Evolutionary conservation across 2,113 vertebrate genomes (phyloP).

Genomic region (Hipposideros armiger): DNA sequence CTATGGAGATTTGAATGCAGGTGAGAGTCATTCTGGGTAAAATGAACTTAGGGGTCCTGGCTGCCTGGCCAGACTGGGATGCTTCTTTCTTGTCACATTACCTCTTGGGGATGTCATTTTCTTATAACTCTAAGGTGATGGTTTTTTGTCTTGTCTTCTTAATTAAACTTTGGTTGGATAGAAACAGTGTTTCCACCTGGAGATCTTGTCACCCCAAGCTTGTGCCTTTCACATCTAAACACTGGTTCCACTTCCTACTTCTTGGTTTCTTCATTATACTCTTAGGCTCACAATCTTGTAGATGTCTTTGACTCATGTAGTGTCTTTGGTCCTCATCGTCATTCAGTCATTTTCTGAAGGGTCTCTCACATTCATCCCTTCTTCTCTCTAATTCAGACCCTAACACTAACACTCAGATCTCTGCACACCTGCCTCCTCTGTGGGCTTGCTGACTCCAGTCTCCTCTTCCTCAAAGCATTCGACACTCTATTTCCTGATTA

Average conservation of each 20-base stretch:
- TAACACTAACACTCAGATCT: neutral
- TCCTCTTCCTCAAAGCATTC: neutral
- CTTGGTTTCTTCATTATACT: neutral
- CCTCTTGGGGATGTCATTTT: neutral
- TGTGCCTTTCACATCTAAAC: neutral
- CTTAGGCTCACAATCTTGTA: neutral
- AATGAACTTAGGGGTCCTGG: neutral
- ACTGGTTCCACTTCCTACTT: neutral
- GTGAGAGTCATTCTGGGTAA: neutral
- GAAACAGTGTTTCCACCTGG: slow-evolving; percentile 10
- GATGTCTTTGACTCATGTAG: neutral
- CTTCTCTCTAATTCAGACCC: neutral
- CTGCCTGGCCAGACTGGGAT: neutral
- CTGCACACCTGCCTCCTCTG: neutral
- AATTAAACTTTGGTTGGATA: neutral
- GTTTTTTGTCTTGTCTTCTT: neutral
- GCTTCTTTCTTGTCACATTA: neutral
- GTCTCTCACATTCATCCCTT: neutral
- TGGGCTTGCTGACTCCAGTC: neutral
- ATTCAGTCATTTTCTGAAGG: neutral
- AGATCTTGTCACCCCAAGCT: neutral
- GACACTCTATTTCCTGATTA: neutral
- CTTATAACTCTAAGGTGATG: neutral
- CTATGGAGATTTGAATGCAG: neutral
- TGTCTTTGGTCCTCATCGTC: neutral